Percentiles rank a stretch among this genome's conserved stretches.
phyloP scores from a whole-genome alignment of 2,113 vertebrate species.

The Abramis brama region DNA sequence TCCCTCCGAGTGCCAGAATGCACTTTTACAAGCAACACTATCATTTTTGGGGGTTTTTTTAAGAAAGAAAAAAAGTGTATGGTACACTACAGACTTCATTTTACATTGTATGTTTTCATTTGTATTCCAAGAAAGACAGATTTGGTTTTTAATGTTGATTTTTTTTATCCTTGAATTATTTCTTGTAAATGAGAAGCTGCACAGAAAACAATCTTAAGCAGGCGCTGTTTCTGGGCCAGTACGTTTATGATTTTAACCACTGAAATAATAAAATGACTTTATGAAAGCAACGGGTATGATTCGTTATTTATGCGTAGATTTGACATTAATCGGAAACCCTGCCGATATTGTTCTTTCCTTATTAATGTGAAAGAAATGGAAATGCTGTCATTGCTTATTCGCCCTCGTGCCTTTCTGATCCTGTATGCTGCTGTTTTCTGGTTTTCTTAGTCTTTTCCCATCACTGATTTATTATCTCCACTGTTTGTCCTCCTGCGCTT shows the following conservation, averaged over 20 bases:
- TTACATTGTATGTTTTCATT: conserved; percentile 64
- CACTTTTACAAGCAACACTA: conserved; percentile 68
- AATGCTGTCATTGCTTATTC: not conserved
- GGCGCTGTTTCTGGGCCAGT: conserved; percentile 58
- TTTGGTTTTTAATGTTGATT: conserved; percentile 68
- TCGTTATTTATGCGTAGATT: conserved; percentile 55
- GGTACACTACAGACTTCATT: conserved; percentile 69
- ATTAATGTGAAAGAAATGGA: not conserved
- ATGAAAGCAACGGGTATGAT: conserved; percentile 70
- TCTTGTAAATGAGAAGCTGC: conserved; percentile 73
- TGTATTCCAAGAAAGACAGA: conserved; percentile 62
- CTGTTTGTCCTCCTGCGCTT: not conserved
- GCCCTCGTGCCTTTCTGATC: not conserved
- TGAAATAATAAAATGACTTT: conserved; percentile 80
- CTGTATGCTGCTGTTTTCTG: no score
- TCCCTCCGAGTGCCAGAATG: conserved; percentile 55
- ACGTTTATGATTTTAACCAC: conserved; percentile 80
- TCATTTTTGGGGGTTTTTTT: conserved; percentile 32
- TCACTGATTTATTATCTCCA: not conserved
- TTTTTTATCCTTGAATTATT: conserved; percentile 65
- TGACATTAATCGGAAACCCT: not conserved
- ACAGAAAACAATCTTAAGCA: conserved; percentile 70
- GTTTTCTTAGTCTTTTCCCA: no score
- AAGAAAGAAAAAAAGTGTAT: conserved; percentile 52
- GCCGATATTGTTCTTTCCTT: not conserved